Evolutionary conservation across 2,797 vertebrate species (phyloP), one percentile per base, ranked within the genome.

Genomic region (Nyctibius grandis): DNA sequence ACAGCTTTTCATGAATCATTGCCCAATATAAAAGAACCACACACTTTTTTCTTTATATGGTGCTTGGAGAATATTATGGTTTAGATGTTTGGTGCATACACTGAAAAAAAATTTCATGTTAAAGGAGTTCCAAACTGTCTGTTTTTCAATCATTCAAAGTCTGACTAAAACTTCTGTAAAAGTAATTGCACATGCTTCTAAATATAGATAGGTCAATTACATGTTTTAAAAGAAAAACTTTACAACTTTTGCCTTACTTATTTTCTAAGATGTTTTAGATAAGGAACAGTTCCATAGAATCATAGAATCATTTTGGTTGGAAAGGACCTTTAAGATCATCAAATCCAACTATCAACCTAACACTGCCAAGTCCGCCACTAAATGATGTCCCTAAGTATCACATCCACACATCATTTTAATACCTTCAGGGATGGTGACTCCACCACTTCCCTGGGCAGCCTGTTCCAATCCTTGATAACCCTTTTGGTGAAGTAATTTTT

Each of bases 1-100:
- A 42, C 16, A 86, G 19, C 1, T 54, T 23, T 50, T 3, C 8
- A 8, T 67, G 44, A 91, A 54, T 50, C 21, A 53, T 33, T 57
- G 23, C 4, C 11, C 38, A 85, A 83, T 65, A 29, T 7, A 61
- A 88, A 67, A 69, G 83, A 54, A 3, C 18, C 1, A 18, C 10
- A 17, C 12, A 23, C 0, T 0, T 67, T 50, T 85, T 56, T 77
- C 5, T 56, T 28, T 48, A 15, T 38, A 29, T 28, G 3, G 25
- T 54, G 8, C 38, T 74, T 70, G 10, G 34, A 63, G 7, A 74
- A 67, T 59, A 53, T 23, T 57, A 50, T 34, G 10, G 48, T 80
- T 65, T 44, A 38, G 15, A 61, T 25, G 8, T 51, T 81, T 59
- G 4, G 3, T 70, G 10, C 0, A 0, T 38, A 17, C 3, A 8